These are phyloP conservation scores for Mythimna lalbum DNA, from an alignment of 2,888 invertebrate genomes.

Conservation along the genomic window DNA sequence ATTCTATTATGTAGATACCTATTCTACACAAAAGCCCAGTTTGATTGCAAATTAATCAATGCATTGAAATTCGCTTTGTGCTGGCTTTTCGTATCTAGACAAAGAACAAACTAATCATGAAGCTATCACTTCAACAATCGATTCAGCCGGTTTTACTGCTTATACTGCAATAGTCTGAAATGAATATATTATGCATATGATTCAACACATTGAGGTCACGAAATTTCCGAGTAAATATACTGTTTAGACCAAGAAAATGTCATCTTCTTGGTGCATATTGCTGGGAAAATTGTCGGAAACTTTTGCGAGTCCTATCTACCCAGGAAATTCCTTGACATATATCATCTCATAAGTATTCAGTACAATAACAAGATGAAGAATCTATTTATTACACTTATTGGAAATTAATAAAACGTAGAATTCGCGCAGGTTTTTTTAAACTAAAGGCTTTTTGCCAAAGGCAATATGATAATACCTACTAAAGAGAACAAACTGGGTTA, in stretches of 20 bases:
- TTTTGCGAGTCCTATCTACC: constrained; percentile 4
- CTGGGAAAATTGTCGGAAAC: constrained; percentile 8
- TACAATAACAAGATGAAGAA: background rate
- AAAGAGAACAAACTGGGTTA: background rate
- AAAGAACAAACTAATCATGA: constrained; percentile 47
- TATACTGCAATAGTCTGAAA: background rate
- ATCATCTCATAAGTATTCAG: background rate
- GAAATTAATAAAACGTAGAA: background rate
- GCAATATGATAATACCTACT: too few species aligned
- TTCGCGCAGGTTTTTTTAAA: background rate
- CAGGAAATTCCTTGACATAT: constrained; percentile 19
- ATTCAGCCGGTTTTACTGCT: constrained; percentile 21
- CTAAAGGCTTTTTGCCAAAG: background rate
- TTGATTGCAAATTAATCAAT: background rate
- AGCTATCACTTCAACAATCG: constrained; percentile 38
- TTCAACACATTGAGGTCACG: constrained; percentile 33
- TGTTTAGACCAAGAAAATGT: constrained; percentile 21
- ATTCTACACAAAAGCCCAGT: background rate
- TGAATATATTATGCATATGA: constrained; percentile 23
- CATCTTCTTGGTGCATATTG: constrained; percentile 27
- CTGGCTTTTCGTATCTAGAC: constrained; percentile 27
- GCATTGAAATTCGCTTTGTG: constrained; percentile 22
- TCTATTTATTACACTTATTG: background rate
- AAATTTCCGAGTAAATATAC: constrained; percentile 33
- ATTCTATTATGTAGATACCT: background rate